Percentiles rank a stretch among this genome's conserved stretches.
Evolutionary conservation across 1,140 invertebrate genomes (phyloP).

Genomic region (Prorops nasuta): DNA sequence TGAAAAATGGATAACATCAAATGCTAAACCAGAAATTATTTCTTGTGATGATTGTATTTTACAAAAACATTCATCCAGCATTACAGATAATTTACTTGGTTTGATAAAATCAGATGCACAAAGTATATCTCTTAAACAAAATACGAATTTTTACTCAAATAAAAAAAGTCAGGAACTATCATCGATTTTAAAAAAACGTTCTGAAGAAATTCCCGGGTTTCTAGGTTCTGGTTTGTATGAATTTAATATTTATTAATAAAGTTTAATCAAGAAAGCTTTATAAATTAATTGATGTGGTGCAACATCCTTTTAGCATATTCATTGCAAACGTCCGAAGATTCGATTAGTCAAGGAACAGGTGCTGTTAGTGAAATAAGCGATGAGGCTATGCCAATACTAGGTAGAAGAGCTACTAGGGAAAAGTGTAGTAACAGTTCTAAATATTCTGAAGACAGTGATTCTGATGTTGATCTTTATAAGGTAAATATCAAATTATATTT

Average conservation of each 20-base stretch:
- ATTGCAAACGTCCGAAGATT: constrained; percentile 58
- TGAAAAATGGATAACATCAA: constrained; percentile 62
- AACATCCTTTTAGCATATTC: constrained; percentile 42
- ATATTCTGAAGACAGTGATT: constrained; percentile 59
- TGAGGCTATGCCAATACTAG: constrained; percentile 61
- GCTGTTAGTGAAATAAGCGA: constrained; percentile 65
- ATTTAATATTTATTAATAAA: background rate
- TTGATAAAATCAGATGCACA: constrained; percentile 50
- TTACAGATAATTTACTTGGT: constrained; percentile 51
- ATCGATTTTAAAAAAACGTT: constrained; percentile 61
- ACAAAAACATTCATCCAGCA: constrained; percentile 34
- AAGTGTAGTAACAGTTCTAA: constrained; percentile 43
- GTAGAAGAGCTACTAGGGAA: constrained; percentile 63
- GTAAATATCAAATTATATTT: constrained; percentile 26
- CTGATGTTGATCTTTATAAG: constrained; percentile 57
- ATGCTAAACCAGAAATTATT: constrained; percentile 57
- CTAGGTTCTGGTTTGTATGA: constrained; percentile 40
- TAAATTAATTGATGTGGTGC: background rate
- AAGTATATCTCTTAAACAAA: constrained; percentile 23
- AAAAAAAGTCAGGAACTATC: constrained; percentile 56
- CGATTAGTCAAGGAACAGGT: constrained; percentile 56
- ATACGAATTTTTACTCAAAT: constrained; percentile 19
- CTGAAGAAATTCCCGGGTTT: constrained; percentile 52
- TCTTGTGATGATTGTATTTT: constrained; percentile 34
- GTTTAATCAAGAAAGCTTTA: background rate